phyloP scores from a whole-genome alignment of 2,113 vertebrate species.

The Sapayoa aenigma region DNA sequence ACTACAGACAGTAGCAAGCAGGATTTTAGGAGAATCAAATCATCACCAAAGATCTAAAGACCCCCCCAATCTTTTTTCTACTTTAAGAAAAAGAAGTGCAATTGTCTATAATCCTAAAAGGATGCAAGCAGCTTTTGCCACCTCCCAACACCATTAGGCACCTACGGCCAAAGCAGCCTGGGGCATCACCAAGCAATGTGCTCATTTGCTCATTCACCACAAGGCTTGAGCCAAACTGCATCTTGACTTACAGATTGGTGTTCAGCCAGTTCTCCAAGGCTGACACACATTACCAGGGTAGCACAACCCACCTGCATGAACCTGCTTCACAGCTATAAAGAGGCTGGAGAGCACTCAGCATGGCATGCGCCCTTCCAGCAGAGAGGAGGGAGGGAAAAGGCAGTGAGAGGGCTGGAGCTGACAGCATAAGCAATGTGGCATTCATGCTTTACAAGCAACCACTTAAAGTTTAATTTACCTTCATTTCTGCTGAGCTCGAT shows the following conservation, averaged over 20 bases:
- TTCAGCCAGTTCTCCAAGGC: background rate
- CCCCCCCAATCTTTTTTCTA: no score
- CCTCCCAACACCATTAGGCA: fast-evolving
- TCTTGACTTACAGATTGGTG: background rate
- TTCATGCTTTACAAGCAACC: background rate
- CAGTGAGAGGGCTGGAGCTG: fast-evolving
- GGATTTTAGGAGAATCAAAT: background rate
- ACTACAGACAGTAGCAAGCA: background rate
- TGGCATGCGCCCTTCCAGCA: background rate
- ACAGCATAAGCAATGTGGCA: fast-evolving
- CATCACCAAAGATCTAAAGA: background rate
- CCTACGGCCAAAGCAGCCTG: background rate
- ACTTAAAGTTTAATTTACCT: slow-evolving; percentile 72
- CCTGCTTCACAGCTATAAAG: background rate
- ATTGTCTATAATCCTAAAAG: background rate
- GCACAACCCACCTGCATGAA: background rate
- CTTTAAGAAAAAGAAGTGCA: background rate
- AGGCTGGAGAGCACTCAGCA: background rate
- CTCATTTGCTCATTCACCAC: background rate
- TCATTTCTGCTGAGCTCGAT: slow-evolving; percentile 95
- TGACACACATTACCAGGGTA: background rate
- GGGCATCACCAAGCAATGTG: background rate
- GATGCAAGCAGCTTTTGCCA: background rate
- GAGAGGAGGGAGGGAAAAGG: background rate
- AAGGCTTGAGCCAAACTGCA: background rate